These are phyloP conservation scores for Scaptomyza caliginosa DNA, from an alignment of 2,888 invertebrate genomes.

Conservation along the genomic window DNA sequence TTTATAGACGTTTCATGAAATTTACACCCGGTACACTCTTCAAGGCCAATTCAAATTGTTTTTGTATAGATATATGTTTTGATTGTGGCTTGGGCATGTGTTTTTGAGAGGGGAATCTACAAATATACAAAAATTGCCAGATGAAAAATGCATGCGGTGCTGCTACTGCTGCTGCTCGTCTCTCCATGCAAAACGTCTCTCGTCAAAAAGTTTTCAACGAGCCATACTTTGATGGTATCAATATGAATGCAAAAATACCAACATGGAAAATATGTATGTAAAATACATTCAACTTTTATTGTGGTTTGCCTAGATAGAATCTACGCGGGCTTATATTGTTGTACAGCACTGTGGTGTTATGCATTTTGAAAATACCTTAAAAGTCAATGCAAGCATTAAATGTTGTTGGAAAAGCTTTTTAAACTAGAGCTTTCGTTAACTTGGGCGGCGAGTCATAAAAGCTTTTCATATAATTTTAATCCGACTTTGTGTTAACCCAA, in stretches of 20 bases:
- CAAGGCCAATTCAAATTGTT: constrained; percentile 59
- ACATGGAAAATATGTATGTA: constrained; percentile 37
- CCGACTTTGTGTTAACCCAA: background rate
- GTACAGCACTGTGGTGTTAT: constrained; percentile 31
- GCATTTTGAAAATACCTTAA: too few relatives aligned
- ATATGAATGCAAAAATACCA: constrained; percentile 42
- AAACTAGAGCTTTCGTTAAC: background rate
- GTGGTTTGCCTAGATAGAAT: constrained; percentile 47
- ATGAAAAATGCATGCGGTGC: constrained; percentile 48
- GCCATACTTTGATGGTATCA: constrained; percentile 60
- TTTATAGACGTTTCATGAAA: constrained; percentile 49
- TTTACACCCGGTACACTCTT: constrained; percentile 24
- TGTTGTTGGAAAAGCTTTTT: too few relatives aligned
- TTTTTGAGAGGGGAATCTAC: background rate
- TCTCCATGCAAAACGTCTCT: constrained; percentile 15
- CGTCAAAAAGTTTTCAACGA: constrained; percentile 69
- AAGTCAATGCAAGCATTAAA: too few relatives aligned
- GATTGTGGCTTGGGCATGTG: too few relatives aligned
- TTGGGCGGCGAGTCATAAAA: too few relatives aligned
- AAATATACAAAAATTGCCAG: constrained; percentile 31
- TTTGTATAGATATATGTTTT: constrained; percentile 6
- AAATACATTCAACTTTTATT: constrained; percentile 60
- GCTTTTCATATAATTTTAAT: background rate
- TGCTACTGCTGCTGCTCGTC: background rate
- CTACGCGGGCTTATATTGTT: constrained; percentile 29